These are phyloP conservation scores for Setipinna tenuifilis DNA, from an alignment of 2,797 vertebrate genomes.

Conservation along the genomic window DNA sequence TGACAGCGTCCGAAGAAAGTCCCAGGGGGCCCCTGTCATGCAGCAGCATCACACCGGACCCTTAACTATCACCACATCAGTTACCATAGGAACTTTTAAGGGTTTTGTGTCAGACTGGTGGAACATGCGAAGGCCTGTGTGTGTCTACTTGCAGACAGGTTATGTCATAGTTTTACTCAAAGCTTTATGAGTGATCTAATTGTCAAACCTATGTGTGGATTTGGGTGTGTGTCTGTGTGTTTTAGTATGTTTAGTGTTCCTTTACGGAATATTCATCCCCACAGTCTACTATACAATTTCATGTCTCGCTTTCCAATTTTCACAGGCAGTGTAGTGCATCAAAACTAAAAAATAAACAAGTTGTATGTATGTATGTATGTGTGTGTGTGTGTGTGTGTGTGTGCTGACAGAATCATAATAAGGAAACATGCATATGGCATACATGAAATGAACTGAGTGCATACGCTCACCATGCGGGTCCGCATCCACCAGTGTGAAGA, in stretches of 20 bases:
- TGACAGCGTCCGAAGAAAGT: constrained; percentile 32
- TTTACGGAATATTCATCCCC: no score
- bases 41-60: background rate
- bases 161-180: no score
- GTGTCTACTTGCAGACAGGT: background rate
- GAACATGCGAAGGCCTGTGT: background rate
- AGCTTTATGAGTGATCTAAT: no score
- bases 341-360: no score
- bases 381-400: constrained; percentile 2
- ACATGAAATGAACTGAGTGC: background rate
- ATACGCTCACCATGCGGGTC: constrained; percentile 88
- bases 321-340: no score
- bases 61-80: background rate
- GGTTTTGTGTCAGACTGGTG: background rate
- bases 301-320: no score
- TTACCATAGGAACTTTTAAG: background rate
- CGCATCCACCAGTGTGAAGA: constrained; percentile 90
- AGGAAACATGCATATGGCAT: background rate
- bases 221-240: background rate
- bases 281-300: no score
- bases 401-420: background rate
- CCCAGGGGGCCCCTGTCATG: constrained; percentile 8
- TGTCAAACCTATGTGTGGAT: background rate
- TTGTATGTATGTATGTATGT: background rate
- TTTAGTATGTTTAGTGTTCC: no score